Conservation (phyloP, 1,140 invertebrate genomes). For the Bathynomus jamesi region DNA sequence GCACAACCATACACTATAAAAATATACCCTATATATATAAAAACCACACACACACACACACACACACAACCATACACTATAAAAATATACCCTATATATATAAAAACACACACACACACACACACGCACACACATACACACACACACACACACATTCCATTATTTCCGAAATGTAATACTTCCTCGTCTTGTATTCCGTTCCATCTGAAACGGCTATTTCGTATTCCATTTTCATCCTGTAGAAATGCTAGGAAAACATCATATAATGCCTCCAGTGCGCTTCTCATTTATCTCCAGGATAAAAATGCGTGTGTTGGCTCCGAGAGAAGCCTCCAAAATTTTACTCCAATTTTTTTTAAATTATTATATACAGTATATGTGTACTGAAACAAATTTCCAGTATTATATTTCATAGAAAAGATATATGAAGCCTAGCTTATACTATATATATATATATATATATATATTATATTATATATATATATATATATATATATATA, state of each 20-base stretch:
- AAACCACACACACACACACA: background rate
- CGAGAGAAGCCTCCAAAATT: too few relatives aligned
- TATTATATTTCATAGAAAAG: too few relatives aligned
- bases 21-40: slow-evolving; percentile 3
- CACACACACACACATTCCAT: background rate
- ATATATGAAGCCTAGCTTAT: too few relatives aligned
- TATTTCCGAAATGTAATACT: background rate
- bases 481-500: too few relatives aligned
- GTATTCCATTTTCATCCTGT: background rate
- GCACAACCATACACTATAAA: too few relatives aligned
- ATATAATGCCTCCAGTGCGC: background rate
- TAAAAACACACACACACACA: background rate
- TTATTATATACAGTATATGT: too few relatives aligned
- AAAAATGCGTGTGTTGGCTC: background rate
- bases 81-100: background rate
- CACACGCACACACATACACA: background rate
- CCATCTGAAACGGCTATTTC: background rate
- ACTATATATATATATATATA: too few relatives aligned
- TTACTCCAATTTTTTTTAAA: too few relatives aligned
- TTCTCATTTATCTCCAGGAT: background rate
- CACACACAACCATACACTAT: too few relatives aligned
- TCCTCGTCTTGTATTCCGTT: background rate
- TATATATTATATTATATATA: too few relatives aligned
- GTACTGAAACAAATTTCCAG: too few relatives aligned
- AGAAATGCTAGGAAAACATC: background rate